A percentile compares a stretch with the other conserved stretches of the same genome.
Conservation (phyloP, 2,797 vertebrate species). For the Potorous gilbertii region DNA sequence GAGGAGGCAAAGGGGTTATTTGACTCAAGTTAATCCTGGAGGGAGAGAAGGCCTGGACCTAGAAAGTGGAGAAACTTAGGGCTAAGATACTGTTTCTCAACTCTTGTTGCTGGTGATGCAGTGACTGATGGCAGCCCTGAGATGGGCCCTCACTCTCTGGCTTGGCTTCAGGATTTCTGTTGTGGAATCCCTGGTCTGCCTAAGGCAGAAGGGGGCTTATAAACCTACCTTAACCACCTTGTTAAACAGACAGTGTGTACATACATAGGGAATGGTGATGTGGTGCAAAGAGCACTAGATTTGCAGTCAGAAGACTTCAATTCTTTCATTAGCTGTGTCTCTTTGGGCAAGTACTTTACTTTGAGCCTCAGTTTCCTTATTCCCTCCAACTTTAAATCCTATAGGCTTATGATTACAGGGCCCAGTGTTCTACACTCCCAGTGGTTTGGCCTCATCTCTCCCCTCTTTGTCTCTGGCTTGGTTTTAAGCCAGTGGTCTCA, state of each 20-base stretch:
- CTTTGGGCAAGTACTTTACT: neutral
- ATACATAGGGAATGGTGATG: neutral
- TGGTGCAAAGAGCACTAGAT: neutral
- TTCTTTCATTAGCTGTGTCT: neutral
- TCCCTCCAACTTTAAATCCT: neutral
- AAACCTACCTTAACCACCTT: neutral
- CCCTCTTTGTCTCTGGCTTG: neutral
- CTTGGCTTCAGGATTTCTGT: neutral
- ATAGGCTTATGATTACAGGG: neutral
- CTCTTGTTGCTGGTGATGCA: neutral
- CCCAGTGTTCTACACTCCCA: neutral
- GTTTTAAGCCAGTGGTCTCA: neutral
- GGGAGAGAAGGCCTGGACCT: neutral
- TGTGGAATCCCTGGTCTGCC: neutral
- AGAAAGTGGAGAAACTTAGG: neutral
- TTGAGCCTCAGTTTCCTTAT: neutral
- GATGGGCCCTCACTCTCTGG: neutral
- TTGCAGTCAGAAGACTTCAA: neutral
- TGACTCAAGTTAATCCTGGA: neutral
- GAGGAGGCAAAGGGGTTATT: rapidly evolving
- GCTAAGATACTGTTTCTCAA: neutral
- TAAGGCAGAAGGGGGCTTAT: neutral
- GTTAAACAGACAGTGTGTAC: neutral
- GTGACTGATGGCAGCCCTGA: neutral
- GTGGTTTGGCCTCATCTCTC: neutral